Conservation (phyloP, 1,140 invertebrate species). For the Drosophila lini region DNA sequence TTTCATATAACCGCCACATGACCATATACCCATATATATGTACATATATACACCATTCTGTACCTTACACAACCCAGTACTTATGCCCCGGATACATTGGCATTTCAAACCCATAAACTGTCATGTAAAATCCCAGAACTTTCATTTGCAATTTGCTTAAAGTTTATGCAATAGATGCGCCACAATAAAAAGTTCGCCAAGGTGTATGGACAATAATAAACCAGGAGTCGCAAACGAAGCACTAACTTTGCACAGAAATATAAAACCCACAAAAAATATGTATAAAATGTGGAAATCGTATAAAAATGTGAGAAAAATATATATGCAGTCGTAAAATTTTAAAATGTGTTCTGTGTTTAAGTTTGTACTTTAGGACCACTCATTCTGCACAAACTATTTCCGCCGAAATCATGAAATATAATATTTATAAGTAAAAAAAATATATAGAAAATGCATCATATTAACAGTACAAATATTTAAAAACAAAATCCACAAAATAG, state of each 20-base stretch:
- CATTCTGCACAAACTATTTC: background rate
- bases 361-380: no score
- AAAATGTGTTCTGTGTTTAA: no score
- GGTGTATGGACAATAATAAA: constrained; percentile 44
- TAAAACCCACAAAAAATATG: constrained; percentile 8
- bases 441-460: background rate
- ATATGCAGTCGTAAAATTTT: background rate
- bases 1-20: constrained; percentile 71
- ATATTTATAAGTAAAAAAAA: background rate
- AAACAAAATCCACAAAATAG: background rate
- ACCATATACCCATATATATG: constrained; percentile 20
- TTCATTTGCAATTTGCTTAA: constrained; percentile 69
- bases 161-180: constrained; percentile 66
- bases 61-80: constrained; percentile 13
- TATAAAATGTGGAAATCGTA: constrained; percentile 1
- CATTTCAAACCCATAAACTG: constrained; percentile 64
- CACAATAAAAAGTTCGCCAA: constrained; percentile 47
- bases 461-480: background rate
- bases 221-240: constrained; percentile 25
- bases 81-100: constrained; percentile 11
- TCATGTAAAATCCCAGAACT: constrained; percentile 69
- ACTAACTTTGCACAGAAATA: constrained; percentile 7
- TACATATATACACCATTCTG: background rate
- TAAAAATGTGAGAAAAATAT: background rate
- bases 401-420: background rate